Base-by-base conservation (phyloP, 2,888 invertebrate genomes). In the Didymodactylos carnosus region DNA sequence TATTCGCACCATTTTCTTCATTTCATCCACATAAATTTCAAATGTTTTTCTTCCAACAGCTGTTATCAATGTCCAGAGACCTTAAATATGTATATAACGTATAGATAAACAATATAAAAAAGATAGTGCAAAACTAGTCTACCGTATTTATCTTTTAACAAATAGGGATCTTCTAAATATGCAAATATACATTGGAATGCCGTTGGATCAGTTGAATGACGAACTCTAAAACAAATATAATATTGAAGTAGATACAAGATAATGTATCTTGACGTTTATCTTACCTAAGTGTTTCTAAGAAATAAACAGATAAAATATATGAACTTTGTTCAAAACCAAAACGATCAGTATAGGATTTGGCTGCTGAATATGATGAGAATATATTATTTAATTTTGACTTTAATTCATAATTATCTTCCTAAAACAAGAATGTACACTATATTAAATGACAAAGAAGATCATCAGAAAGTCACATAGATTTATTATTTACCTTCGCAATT, bases 291-390 rank as follows among this genome's bases (percentile, higher is more conserved):
- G 91, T 93, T 85, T 99, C 98, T 79, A 98, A 86, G 89, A 93
- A 92, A 81, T 92, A 94, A 0, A 98, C 95, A 73, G 95, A 95
- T 76, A 97, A 85, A 72, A 99, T 85, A 82, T 95, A 98, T 27
- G 94, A 93, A 81, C 94, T 94, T 80, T 98, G 95, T 7, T 94
- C 91, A 82, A 97, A 97, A 27, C 91, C 90, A 78, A 98, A 85
- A 80, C 93, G 92, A 79, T 92, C 91, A 2, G 97, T 91, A 73
- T 90, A 88, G 0, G 92, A 88, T 0, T 90, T 88, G 29, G 93
- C 89, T 78, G 95, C 95, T 43, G 89, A 85, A 0, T 88, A 86
- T 81, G 91, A 89, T 77, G 90, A 91, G 77, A 95, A 84, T 76
- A 93, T 84, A 62, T 89, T 88, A 73, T 93, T 85, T 76, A 97